Base-by-base conservation (phyloP, 2,797 vertebrate species). In the Dromococcyx pavoninus region DNA sequence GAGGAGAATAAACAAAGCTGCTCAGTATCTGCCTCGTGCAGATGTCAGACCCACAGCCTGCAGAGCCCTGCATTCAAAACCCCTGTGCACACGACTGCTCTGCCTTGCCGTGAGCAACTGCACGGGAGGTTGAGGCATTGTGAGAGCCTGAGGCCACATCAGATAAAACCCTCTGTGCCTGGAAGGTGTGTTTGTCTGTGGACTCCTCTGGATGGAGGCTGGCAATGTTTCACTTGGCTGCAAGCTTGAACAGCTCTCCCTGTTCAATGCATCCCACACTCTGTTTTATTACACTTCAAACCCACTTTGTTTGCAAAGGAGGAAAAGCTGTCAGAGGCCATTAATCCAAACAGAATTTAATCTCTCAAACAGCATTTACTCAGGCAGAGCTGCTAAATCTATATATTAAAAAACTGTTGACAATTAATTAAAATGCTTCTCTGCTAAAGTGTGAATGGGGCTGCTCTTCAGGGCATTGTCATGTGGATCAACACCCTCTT, bases 261-360 rank as follows among this genome's bases (percentile, higher is more conserved):
- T 77, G 91, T 35, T 94, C 92, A 50, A 66, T 94, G 94, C 92
- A 80, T 94, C 94, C 94, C 91, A 93, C 54, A 6, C 89, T 82
- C 93, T 77, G 39, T 48, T 96, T 95, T 95, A 96, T 95, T 97
- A 92, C 89, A 95, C 94, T 97, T 95, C 96, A 97, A 95, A 94
- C 92, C 91, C 93, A 94, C 93, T 97, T 96, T 95, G 94, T 95
- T 95, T 97, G 93, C 95, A 95, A 95, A 97, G 95, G 78, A 96
- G 91, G 91, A 93, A 94, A 97, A 96, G 91, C 96, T 97, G 95
- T 94, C 96, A 97, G 94, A 96, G 95, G 93, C 93, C 96, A 96
- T 96, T 97, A 96, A 97, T 96, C 94, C 94, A 95, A 95, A 95
- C 95, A 91, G 94, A 97, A 95, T 92, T 95, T 97, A 97, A 96